These are phyloP conservation scores for Linyphia triangularis DNA, from an alignment of 2,888 invertebrate genomes.

Conservation along the genomic window DNA sequence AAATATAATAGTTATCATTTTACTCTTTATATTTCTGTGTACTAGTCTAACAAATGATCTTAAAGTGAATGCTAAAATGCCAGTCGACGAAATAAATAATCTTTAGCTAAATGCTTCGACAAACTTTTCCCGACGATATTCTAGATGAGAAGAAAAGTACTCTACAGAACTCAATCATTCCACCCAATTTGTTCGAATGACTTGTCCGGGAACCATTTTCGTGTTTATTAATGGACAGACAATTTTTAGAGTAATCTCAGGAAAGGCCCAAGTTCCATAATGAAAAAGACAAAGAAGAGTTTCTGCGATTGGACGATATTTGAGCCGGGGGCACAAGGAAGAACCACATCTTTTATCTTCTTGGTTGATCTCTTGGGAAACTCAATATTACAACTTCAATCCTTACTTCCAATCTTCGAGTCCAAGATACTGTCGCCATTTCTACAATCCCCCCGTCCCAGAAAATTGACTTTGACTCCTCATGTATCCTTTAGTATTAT, in stretches of 20 bases:
- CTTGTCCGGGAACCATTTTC: not conserved
- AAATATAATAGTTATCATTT: too few relatives aligned
- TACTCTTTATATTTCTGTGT: too few relatives aligned
- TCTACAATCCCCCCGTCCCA: not conserved
- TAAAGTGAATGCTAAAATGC: too few relatives aligned
- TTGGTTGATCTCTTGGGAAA: conserved; percentile 5
- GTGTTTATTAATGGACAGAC: conserved; percentile 41
- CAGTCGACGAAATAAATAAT: too few relatives aligned
- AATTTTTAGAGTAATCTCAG: conserved; percentile 53
- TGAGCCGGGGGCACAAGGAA: conserved; percentile 1
- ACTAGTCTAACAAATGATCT: too few relatives aligned
- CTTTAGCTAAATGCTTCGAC: too few relatives aligned
- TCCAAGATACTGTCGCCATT: not conserved
- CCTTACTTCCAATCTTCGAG: conserved; percentile 52
- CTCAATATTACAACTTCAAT: conserved; percentile 44
- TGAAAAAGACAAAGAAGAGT: conserved; percentile 53
- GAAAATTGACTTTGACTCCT: too few relatives aligned
- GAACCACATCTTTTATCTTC: conserved; percentile 55
- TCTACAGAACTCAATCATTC: not conserved
- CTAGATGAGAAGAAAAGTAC: not conserved
- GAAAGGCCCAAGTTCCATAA: conserved; percentile 26
- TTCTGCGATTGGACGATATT: not conserved
- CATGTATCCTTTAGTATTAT: too few relatives aligned
- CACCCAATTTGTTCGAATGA: conserved; percentile 14
- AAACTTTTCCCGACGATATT: too few relatives aligned